Conservation (phyloP, 2,888 invertebrate species). For the Heteromyza rotundicornis region DNA sequence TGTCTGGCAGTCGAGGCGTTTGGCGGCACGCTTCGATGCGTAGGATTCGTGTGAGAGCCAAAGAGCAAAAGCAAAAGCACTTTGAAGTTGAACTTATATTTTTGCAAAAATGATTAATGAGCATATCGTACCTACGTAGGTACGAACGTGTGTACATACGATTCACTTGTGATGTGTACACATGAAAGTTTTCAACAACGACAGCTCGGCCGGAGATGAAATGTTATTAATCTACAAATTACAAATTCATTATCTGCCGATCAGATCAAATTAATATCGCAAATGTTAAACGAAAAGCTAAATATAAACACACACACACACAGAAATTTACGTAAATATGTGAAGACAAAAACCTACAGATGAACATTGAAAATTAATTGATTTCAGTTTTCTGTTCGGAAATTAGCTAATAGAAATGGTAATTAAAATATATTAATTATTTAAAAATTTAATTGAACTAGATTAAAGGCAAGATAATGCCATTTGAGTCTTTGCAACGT, state of each 20-base stretch:
- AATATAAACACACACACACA: too few species aligned
- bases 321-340: neutral
- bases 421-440: too few species aligned
- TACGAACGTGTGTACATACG: neutral
- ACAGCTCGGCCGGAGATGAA: slow-evolving; percentile 9
- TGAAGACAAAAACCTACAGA: neutral
- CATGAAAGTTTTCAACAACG: neutral
- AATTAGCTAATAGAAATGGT: too few species aligned
- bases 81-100: neutral
- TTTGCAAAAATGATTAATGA: slow-evolving; percentile 50
- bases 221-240: slow-evolving; percentile 28
- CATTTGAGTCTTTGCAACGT: too few species aligned
- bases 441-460: too few species aligned
- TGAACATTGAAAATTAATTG: too few species aligned
- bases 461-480: too few species aligned
- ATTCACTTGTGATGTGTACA: too few species aligned
- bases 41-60: slow-evolving; percentile 8
- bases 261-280: slow-evolving; percentile 24
- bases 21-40: slow-evolving; percentile 22
- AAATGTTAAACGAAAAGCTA: too few species aligned
- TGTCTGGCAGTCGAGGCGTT: neutral
- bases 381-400: too few species aligned
- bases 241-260: slow-evolving; percentile 27
- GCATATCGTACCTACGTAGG: slow-evolving; percentile 17
- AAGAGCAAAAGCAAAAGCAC: neutral